A percentile compares a stretch with the other conserved stretches of the same genome.
Conservation (phyloP, 2,797 vertebrate genomes). For the Cynopterus sphinx region DNA sequence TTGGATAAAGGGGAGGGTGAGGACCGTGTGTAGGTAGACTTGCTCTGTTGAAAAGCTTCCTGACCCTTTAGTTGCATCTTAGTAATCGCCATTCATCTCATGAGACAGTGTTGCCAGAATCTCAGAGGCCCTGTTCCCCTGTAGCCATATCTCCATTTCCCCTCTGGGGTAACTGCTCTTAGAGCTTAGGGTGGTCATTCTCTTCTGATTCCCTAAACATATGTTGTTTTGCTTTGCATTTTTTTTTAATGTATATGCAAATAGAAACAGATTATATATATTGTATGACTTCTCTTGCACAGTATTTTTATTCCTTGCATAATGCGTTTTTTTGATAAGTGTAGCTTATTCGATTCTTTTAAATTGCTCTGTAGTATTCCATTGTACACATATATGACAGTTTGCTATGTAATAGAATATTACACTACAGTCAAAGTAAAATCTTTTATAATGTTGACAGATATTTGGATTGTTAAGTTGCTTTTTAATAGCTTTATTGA, state of each 20-base stretch:
- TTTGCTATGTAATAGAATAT: background rate
- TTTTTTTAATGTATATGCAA: background rate
- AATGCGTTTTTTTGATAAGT: background rate
- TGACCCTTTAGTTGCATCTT: background rate
- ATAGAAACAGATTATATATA: background rate
- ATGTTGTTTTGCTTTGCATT: background rate
- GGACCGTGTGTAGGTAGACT: background rate
- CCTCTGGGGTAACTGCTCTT: no score
- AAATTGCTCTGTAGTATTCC: background rate
- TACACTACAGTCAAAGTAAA: background rate
- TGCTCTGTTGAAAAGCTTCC: background rate
- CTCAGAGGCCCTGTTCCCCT: no score
- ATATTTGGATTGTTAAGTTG: background rate
- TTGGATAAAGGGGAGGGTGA: background rate
- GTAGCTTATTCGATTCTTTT: background rate
- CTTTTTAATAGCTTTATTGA: background rate
- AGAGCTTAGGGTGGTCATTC: background rate
- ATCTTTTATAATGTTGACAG: background rate
- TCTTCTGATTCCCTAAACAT: background rate
- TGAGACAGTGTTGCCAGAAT: fast-evolving
- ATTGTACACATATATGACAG: background rate
- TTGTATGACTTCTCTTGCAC: background rate
- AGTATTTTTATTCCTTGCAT: background rate
- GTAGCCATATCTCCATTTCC: no score
- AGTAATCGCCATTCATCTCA: background rate